Base-by-base conservation (phyloP, 2,888 invertebrate species). In the Cosmorhoe ocellata region DNA sequence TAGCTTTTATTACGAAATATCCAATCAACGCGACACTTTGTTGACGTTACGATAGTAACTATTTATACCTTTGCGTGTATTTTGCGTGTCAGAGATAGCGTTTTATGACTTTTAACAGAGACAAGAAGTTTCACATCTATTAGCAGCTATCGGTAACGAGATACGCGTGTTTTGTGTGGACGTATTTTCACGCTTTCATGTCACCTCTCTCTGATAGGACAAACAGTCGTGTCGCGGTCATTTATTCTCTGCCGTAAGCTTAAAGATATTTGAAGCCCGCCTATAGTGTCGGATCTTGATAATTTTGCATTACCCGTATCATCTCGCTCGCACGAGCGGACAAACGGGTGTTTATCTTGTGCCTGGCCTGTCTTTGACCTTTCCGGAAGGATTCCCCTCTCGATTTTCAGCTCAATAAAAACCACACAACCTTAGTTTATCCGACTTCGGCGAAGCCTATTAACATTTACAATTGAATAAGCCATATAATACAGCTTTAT, bases 141-240 rank as follows among this genome's bases (percentile, higher is more conserved):
- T 10, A 11, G 9, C 18, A 10, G 18, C 18, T 0, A 34, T 22
- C 10, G 10, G 18, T 22, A 33, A 14, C 14, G 9, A 37, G 22
- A 30, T 30, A 24, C 37, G 24, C 32, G 31, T 32, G 38, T 31
- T n/a, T 7, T 18, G 10, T 27, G 32, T 7, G 27, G 22, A 24
- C 38, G 14, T 38, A 33, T 38, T 26, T 14, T 24, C n/a, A 38
- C 38, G 32, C 18, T 46, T 46, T 39, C 32, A 18, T 28, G 27
- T 33, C 45, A 46, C 46, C 33, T 36, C 22, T 46, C 33, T 36
- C 22, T 46, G 32, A 33, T 32, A 43, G 42, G 34, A 43, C 31
- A 3, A 31, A 12, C 26, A 5, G 18, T 10, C 10, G 27, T 13
- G 18, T 22, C 10, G 26, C 27, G 43, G 27, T 18, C 32, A 24